phyloP scores from a whole-genome alignment of 2,113 vertebrate genomes.

The Melierax canorus region DNA sequence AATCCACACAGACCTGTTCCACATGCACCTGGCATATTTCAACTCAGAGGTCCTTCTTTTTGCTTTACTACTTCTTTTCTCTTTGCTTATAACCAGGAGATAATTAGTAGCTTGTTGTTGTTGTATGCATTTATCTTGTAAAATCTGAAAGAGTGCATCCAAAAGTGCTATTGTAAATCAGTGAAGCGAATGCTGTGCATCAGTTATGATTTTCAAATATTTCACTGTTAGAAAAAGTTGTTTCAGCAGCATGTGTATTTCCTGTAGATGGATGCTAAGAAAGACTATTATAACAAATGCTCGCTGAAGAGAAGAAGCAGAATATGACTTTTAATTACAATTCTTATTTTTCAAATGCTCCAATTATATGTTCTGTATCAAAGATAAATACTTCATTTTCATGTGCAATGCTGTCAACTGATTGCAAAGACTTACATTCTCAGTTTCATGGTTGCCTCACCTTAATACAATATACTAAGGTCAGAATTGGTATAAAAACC shows the following conservation, averaged over 20 bases:
- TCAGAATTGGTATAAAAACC: neutral
- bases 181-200: neutral
- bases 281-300: neutral
- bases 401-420: neutral
- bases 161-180: neutral
- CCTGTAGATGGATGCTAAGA: neutral
- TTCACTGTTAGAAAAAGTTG: neutral
- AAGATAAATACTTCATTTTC: neutral
- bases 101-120: neutral
- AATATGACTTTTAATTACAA: neutral
- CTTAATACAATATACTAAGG: neutral
- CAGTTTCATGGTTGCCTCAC: neutral
- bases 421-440: neutral
- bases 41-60: neutral
- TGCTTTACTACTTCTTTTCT: neutral
- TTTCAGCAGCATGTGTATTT: neutral
- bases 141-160: neutral
- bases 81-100: neutral
- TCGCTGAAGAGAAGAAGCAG: neutral
- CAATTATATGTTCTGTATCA: neutral
- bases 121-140: neutral
- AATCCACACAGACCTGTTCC: neutral
- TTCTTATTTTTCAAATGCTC: neutral
- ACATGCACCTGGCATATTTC: neutral
- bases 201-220: neutral